Evolutionary conservation across 2,113 vertebrate genomes (phyloP), one percentile per base, ranked within the genome.

Genomic region (Periophthalmus modestus): DNA sequence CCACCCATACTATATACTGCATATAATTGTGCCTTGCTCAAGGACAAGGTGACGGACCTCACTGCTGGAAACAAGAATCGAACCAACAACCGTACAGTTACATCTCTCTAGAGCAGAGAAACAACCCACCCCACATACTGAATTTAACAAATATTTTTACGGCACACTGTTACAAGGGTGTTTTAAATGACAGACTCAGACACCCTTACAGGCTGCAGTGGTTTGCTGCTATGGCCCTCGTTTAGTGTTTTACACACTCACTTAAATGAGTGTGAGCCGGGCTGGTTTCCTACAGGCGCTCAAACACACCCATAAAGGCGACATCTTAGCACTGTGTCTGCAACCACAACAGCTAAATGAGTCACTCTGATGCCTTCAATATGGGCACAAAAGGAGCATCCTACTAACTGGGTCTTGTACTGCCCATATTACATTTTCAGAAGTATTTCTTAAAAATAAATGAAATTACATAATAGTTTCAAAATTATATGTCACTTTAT

Each of bases 241-340:
- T 87, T 89, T 85, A 78, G 82, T 84, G 90, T 91, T 91, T 91
- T 87, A 90, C 89, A 87, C 83, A 80, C 79, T 85, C 50, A 57
- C 87, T 83, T 87, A 85, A 89, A 84, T 63, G 79, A 84, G 75
- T 91, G 12, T 65, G 68, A 82, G 80, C 78, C 82, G 68, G 84
- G 80, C 72, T 23, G 43, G 74, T 88, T 89, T 89, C 89, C 84
- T 87, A 73, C 74, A 36, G 19, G 71, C 28, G 71, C 68, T 80
- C 82, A 43, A 86, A 86, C 81, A 84, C 90, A 59, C 87, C 87
- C 89, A 88, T 63, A 69, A 82, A 88, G 85, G 84, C 85, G 85
- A 89, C 88, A 78, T 81, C 84, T 81, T 72, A 65, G 81, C 79
- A 78, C 82, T 74, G 68, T 11, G 75, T 61, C 78, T 80, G 83